Conservation (phyloP, 1,140 invertebrate genomes). For the Papilio helenus region DNA sequence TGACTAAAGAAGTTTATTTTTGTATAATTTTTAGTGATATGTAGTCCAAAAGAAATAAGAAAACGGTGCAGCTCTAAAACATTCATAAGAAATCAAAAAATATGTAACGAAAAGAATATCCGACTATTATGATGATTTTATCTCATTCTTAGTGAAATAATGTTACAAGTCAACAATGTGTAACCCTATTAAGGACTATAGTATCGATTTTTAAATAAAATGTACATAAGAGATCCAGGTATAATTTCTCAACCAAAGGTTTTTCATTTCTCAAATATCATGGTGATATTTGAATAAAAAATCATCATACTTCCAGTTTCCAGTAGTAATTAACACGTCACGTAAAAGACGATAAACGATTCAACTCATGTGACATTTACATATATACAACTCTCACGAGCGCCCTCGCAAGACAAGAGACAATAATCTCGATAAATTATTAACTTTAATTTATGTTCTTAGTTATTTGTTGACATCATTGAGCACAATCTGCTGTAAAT, state of each 20-base stretch:
- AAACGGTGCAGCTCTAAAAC: too few species aligned
- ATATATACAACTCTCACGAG: background rate
- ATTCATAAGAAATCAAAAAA: too few species aligned
- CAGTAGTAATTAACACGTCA: background rate
- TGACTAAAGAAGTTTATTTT: background rate
- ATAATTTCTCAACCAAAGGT: too few species aligned
- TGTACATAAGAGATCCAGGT: too few species aligned
- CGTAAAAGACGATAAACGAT: background rate
- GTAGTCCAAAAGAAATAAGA: too few species aligned
- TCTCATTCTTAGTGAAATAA: too few species aligned
- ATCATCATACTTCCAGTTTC: background rate
- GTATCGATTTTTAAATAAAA: too few species aligned
- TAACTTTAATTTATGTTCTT: slow-evolving; percentile 1
- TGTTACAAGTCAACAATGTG: too few species aligned
- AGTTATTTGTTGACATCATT: background rate
- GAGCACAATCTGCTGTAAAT: slow-evolving; percentile 2
- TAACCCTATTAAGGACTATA: too few species aligned
- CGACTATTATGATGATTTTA: too few species aligned
- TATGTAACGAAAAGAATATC: too few species aligned
- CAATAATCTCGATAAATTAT: slow-evolving; percentile 3
- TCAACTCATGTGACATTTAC: background rate
- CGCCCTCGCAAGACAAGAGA: background rate
- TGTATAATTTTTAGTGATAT: too few species aligned
- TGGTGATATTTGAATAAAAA: slow-evolving; percentile 5
- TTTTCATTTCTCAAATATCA: background rate